Base-by-base conservation (phyloP, 2,113 vertebrate genomes). In the Pimephales promelas region DNA sequence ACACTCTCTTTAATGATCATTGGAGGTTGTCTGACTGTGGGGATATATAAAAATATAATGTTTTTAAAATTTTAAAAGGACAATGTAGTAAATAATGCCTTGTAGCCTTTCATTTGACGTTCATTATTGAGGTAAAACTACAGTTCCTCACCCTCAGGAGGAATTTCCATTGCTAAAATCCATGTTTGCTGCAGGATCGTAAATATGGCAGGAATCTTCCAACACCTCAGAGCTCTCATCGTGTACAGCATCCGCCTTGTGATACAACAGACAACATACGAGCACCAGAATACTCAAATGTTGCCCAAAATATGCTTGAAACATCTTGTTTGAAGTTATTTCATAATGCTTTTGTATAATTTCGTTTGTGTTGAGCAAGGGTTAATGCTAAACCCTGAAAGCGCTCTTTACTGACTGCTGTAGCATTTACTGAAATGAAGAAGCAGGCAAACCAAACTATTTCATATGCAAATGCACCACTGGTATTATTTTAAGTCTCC, bases 1-100 rank as follows among this genome's bases (percentile, higher is more conserved):
- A 95, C 89, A 0, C 97, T 98, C 93, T 99, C 96, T 88, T 97
- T 98, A 89, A 93, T 96, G 91, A 99, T 99, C 3, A 96, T 97
- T 7, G 98, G 98, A 8, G 97, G 98, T 90, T 99, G 97, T 81
- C 94, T 92, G 92, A 98, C 98, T 99, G 94, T 61, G 85, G 57
- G 59, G 84, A 31, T 84, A 77, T 10, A 28, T 34, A 79, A 3
- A 52, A 79, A 62, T 26, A n/a, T 34, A 0, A 79, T 2, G 11
- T 24, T 54, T 77, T 40, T 40, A 22, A 0, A 24, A 77, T 57
- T n/a, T n/a, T 59, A 22, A 64, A 79, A 64, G 1, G 24, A 31
- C 24, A 49, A 13, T 8, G 49, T 20, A 52, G 16, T 14, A 62
- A 9, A 54, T 1, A 31, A n/a, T 66, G n/a, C 13, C 6, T 20